Evolutionary conservation across 2,797 vertebrate species (phyloP).

Genomic region (Lithobates pipiens): DNA sequence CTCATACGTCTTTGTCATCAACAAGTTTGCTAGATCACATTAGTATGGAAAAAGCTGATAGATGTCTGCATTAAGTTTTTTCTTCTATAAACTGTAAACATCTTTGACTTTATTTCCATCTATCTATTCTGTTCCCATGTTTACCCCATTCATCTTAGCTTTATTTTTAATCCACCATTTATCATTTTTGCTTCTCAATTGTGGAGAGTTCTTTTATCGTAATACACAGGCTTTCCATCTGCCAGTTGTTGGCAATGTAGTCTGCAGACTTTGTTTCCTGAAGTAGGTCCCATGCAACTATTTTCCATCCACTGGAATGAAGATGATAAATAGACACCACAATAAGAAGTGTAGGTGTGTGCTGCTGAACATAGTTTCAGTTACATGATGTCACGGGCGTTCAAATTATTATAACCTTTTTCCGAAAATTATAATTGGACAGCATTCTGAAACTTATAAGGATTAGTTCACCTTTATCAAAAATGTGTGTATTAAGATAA

Average conservation of each 20-base stretch:
- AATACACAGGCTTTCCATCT: not conserved
- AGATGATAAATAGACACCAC: not conserved
- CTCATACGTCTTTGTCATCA: constrained; percentile 34
- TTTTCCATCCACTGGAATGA: not conserved
- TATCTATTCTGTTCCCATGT: constrained; percentile 30
- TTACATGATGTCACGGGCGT: not conserved
- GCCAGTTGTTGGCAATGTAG: not conserved
- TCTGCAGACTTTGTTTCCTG: not conserved
- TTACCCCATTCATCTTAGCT: constrained; percentile 9
- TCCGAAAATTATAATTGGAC: no score
- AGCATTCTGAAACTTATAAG: no score
- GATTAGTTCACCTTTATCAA: no score
- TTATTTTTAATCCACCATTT: not conserved
- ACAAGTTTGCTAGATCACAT: constrained; percentile 25
- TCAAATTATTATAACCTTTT: no score
- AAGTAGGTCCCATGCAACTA: not conserved
- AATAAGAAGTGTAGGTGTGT: not conserved
- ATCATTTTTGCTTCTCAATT: not conserved
- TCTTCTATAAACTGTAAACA: constrained; percentile 10
- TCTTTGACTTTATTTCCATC: constrained; percentile 19
- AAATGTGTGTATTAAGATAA: no score
- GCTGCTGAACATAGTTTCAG: not conserved
- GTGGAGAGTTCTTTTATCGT: not conserved
- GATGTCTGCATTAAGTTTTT: constrained; percentile 20
- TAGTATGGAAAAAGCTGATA: constrained; percentile 2